Base-by-base conservation (phyloP, 2,888 invertebrate species). In the Machimus rusticus region DNA sequence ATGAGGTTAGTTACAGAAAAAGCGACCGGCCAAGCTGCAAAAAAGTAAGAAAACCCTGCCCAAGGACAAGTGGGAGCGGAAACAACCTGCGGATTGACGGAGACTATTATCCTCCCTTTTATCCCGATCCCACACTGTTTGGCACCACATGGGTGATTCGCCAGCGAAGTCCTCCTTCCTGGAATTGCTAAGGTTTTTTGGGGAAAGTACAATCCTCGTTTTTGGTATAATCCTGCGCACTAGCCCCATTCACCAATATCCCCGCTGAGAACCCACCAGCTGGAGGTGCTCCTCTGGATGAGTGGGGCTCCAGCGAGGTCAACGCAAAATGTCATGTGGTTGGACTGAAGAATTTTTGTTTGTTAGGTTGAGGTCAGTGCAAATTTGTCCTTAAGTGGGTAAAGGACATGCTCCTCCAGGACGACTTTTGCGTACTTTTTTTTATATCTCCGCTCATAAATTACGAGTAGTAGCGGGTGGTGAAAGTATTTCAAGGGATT, bases 1-100 rank as follows among this genome's bases (percentile, higher is more conserved):
- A 79, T 43, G 46, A 79, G 37, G 79, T 79, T 79, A 79, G 79
- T 79, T 79, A 79, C 43, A 79, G 79, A 79, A 79, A 46, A 46
- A 43, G 43, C 28, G 19, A 14, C 66, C 28, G 66, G 66, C 28
- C 12, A 66, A 66, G 66, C 28, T 66, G 39, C 77, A 77, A 23
- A 39, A 76, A 76, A 5, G 28, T 14, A 76, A 76, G 31, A 37
- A 39, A 34, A 8, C 23, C 57, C 43, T 43, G 12, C 43, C 12
- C 66, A 66, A 77, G 77, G 77, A 77, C 39, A 37, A 37, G 77
- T 28, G 28, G 79, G 79, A 28, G 43, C 28, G 28, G 43, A 28
- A 79, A 43, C 43, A 79, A 46, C 12, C 28, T 79, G 79, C 28
- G 79, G 79, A 79, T 43, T 46, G 43, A 28, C 79, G 79, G 14